Percentiles rank a stretch among this genome's conserved stretches.
Evolutionary conservation across 2,113 vertebrate genomes (phyloP).

Genomic region (Leiothrix lutea): DNA sequence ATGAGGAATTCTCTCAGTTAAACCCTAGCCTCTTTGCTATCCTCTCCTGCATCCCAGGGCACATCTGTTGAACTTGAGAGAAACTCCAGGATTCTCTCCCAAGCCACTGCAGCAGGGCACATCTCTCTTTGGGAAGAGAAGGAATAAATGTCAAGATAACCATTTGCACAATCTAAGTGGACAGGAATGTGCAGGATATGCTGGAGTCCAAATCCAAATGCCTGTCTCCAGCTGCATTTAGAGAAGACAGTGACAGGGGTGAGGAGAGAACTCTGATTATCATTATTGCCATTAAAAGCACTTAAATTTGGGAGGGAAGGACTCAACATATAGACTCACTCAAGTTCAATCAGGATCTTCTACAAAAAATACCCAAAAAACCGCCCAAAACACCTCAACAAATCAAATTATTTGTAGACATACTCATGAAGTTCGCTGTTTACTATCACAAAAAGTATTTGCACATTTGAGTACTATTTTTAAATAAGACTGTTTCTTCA

Average conservation of each 20-base stretch:
- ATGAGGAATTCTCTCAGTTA: background rate
- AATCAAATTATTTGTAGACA: background rate
- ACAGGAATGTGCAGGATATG: background rate
- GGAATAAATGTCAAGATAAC: background rate
- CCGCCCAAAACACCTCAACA: background rate
- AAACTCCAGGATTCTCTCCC: background rate
- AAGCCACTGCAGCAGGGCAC: background rate
- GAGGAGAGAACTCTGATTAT: background rate
- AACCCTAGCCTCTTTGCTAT: background rate
- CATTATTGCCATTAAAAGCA: background rate
- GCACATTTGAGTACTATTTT: background rate
- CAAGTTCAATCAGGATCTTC: background rate
- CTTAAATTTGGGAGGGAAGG: background rate
- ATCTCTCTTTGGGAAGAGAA: background rate
- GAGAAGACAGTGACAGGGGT: background rate
- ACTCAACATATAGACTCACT: accelerated
- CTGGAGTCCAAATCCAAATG: background rate
- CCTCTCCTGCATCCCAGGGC: background rate
- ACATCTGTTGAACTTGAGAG: background rate
- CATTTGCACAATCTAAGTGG: accelerated
- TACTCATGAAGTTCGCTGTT: background rate
- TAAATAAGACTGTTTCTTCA: background rate
- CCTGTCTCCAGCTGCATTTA: background rate
- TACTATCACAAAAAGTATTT: background rate
- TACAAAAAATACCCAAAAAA: background rate